Conservation (phyloP, 2,888 invertebrate species). For the Habroteleia sp. region DNA sequence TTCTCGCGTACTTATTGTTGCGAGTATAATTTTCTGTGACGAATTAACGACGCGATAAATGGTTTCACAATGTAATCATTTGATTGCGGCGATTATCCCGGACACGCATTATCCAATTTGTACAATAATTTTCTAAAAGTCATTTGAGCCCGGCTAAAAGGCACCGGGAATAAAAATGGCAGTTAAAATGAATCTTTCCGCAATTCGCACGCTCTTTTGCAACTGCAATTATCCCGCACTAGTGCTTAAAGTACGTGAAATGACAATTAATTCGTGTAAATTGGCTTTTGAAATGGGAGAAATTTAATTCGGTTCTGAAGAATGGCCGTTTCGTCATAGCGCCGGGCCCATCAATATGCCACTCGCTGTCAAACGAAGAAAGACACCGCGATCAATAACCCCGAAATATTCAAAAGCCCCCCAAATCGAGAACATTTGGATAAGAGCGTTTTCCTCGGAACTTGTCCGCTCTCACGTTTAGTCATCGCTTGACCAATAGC, state of each 20-base stretch:
- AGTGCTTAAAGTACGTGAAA: slow-evolving; percentile 37
- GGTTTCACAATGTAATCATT: slow-evolving; percentile 57
- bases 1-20: slow-evolving; percentile 40
- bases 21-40: slow-evolving; percentile 57
- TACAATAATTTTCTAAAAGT: slow-evolving; percentile 47
- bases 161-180: slow-evolving; percentile 14
- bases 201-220: slow-evolving; percentile 21
- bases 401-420: not conserved
- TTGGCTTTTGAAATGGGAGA: slow-evolving; percentile 30
- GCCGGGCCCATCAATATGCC: slow-evolving; percentile 16
- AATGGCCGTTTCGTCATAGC: slow-evolving; percentile 20
- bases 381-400: slow-evolving; percentile 36
- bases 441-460: slow-evolving; percentile 7
- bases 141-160: slow-evolving; percentile 33
- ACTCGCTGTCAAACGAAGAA: slow-evolving; percentile 8
- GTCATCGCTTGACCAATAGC: slow-evolving; percentile 30
- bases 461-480: slow-evolving; percentile 15
- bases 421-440: not conserved
- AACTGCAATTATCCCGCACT: slow-evolving; percentile 31
- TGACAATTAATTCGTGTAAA: slow-evolving; percentile 28
- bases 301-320: slow-evolving; percentile 21
- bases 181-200: slow-evolving; percentile 46
- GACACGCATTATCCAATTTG: slow-evolving; percentile 50
- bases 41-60: slow-evolving; percentile 61
- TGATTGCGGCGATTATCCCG: slow-evolving; percentile 50